These are phyloP conservation scores for Psilopsiagon aurifrons DNA, from an alignment of 2,113 vertebrate genomes.

Conservation along the genomic window DNA sequence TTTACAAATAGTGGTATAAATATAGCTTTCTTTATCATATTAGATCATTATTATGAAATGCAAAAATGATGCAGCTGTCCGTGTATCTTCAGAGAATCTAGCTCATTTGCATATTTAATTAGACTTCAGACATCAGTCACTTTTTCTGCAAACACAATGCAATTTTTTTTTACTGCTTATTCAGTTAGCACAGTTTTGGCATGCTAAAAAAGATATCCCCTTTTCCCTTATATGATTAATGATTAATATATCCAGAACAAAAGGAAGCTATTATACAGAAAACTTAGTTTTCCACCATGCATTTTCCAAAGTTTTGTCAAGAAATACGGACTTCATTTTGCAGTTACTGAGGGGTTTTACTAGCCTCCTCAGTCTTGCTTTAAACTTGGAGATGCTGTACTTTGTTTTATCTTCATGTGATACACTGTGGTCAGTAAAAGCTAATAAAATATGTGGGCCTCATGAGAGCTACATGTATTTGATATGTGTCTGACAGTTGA, in stretches of 20 bases:
- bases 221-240: neutral
- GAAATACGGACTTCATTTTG: neutral
- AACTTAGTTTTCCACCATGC: neutral
- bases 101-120: neutral
- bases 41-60: neutral
- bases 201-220: neutral
- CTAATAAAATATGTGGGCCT: neutral
- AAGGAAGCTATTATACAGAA: neutral
- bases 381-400: neutral
- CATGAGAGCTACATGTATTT: neutral
- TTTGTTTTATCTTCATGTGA: neutral
- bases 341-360: neutral
- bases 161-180: neutral
- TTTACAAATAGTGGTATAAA: neutral
- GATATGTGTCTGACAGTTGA: neutral
- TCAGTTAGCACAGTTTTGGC: neutral
- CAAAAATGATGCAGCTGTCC: neutral
- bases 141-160: neutral
- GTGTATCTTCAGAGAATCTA: neutral
- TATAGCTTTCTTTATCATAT: neutral
- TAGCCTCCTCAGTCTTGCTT: neutral
- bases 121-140: neutral
- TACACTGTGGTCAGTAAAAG: neutral
- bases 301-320: neutral
- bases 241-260: neutral